Conservation (phyloP, 2,888 invertebrate species). For the Coelogynopora nodosa region DNA sequence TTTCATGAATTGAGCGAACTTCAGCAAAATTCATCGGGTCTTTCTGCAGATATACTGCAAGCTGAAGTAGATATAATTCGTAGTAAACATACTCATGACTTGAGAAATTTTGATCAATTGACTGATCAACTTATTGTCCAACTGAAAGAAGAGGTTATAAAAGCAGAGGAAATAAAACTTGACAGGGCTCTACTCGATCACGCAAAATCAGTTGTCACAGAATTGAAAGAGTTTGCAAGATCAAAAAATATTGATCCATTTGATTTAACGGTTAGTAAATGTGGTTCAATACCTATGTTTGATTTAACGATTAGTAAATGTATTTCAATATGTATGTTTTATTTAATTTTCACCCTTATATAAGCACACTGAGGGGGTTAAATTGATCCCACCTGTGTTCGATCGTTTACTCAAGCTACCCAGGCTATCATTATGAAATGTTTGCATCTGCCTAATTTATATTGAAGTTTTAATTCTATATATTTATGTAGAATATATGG, state of each 20-base stretch:
- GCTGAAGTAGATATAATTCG: not conserved
- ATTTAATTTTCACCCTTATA: too few species aligned
- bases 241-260: not conserved
- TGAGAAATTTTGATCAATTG: not conserved
- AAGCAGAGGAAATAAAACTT: not conserved
- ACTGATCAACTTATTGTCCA: not conserved
- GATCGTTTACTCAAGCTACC: too few species aligned
- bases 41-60: not conserved
- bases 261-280: not conserved
- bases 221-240: not conserved
- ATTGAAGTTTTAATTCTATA: too few species aligned
- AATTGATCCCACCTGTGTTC: too few species aligned
- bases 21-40: not conserved
- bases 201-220: not conserved
- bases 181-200: not conserved
- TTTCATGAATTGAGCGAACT: not conserved
- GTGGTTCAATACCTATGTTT: too few species aligned
- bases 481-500: too few species aligned
- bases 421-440: too few species aligned
- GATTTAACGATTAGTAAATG: too few species aligned
- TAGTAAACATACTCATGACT: not conserved
- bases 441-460: too few species aligned
- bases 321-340: too few species aligned
- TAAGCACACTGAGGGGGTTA: too few species aligned
- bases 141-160: not conserved